These are phyloP conservation scores for Crocallis elinguaria DNA, from an alignment of 2,888 invertebrate genomes.

Conservation along the genomic window DNA sequence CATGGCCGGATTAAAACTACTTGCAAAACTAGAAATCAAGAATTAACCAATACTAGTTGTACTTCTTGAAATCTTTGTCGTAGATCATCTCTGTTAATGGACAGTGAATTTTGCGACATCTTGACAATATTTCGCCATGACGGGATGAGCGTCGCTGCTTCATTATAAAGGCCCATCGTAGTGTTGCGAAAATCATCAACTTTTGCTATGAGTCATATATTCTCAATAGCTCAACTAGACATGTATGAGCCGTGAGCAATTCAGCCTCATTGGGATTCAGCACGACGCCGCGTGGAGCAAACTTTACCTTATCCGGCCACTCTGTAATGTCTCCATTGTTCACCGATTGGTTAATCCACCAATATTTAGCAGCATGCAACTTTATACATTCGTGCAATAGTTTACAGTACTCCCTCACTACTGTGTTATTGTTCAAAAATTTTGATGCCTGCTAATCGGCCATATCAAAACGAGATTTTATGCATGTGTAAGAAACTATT, in stretches of 20 bases:
- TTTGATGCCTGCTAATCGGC: slow-evolving; percentile 12
- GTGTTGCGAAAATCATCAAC: slow-evolving; percentile 57
- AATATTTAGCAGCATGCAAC: slow-evolving; percentile 49
- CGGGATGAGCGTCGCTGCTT: slow-evolving; percentile 9
- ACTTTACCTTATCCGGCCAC: slow-evolving; percentile 74
- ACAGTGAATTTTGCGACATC: slow-evolving; percentile 15
- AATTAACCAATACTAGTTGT: background rate
- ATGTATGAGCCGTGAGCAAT: slow-evolving; percentile 56
- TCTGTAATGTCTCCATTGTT: slow-evolving; percentile 81
- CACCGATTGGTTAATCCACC: slow-evolving; percentile 64
- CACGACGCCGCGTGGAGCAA: slow-evolving; percentile 65
- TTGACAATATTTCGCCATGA: slow-evolving; percentile 21
- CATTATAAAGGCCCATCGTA: slow-evolving; percentile 30
- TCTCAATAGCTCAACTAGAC: slow-evolving; percentile 58
- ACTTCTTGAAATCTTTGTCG: slow-evolving; percentile 2
- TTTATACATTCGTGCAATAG: slow-evolving; percentile 21
- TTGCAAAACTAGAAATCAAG: background rate
- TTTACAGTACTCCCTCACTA: slow-evolving; percentile 16
- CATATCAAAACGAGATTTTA: slow-evolving; percentile 42
- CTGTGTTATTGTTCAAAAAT: background rate
- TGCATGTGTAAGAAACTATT: slow-evolving; percentile 44
- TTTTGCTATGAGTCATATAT: slow-evolving; percentile 66
- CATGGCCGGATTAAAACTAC: background rate
- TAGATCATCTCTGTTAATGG: slow-evolving; percentile 7
- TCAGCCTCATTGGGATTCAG: slow-evolving; percentile 75